Evolutionary conservation across 2,888 invertebrate genomes (phyloP), one percentile per base, ranked within the genome.

Genomic region (Drosophila maculinotata): DNA sequence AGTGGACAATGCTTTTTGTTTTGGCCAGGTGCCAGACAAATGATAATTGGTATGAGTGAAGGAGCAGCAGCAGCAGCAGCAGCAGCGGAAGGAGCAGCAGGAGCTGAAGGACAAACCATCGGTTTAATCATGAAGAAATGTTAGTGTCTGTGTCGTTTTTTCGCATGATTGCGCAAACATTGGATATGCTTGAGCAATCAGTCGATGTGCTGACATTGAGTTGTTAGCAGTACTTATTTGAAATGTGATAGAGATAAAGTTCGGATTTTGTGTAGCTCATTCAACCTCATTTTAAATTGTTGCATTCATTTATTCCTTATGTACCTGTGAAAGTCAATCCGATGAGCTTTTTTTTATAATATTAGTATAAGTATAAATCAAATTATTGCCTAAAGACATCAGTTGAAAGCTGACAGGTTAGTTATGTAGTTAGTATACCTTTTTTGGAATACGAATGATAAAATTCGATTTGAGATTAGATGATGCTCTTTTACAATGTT

Each of bases 11-110:
- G 48, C 51, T 54, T 63, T 76, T 69, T 69, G 56, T 60, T 57
- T 74, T 75, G 76, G 76, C 72, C 57, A 59, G 69, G 20, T 62
- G 76, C 64, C 72, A 72, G 76, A 72, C 72, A 65, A 67, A 48
- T 56, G 76, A 75, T 69, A 75, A 76, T 69, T 75, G 67, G 58
- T 49, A 59, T 31, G 54, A 33, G 57, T 28, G 23, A 56, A 15
- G 38, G 6, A 36, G 12, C 28, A 41, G 15, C 15, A 12, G 54
- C 0, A 53, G 53, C 6, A 33, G 45, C 0, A 36, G 9, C 2
- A 7, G 31, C 15, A 26, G 25, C 10, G n/a, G n/a, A n/a, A 20
- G 36, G 2, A 33, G 28, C 12, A 28, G 41, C 7, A 14, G 25
- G 35, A 36, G n/a, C 17, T 33, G 45, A 7, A 26, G 42, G 36